Base-by-base conservation (phyloP, 2,113 vertebrate genomes). In the Amphiprion ocellaris region DNA sequence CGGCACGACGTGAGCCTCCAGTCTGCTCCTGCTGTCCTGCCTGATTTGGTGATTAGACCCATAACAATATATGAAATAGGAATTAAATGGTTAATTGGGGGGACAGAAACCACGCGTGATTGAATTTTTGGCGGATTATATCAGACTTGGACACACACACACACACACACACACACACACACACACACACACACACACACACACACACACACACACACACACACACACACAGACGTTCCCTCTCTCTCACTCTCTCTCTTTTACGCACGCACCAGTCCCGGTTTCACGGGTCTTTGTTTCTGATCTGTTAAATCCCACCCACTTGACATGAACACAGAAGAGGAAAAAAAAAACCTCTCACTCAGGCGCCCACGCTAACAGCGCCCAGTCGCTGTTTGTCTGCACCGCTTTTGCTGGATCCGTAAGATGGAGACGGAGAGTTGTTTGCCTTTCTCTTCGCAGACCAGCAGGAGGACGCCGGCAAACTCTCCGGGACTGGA, bases 301-400 rank as follows among this genome's bases (percentile, higher is more conserved):
- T 93, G 90, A 94, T 94, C 89, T 87, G 84, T 86, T 92, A 94
- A 93, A 95, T 94, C 93, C 94, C 95, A 92, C 95, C 95, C 94
- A 93, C 93, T 94, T 93, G 91, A 93, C 92, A 92, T 81, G 91
- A 83, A 92, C 89, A 89, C 75, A 73, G 81, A 74, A 50, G 54
- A 80, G 73, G 46, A 66, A 74, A 69, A 90, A 90, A 90, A 90
- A 87, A 68, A 71, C 10, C 71, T 55, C 84, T 79, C 88, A 86
- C 86, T 90, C 90, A 33, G 82, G 84, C 88, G 75, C 80, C 87
- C 89, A 61, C 74, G 61, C 85, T 55, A 74, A 78, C 90, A 87
- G 82, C 86, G 85, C 55, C 89, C 85, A 86, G 87, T 93, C 79
- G 44, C 87, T 90, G 82, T 77, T 8, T 73, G 82, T 82, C 85